Base-by-base conservation (phyloP, 35 echinoderm and acorn worm genomes). In the Heliocidaris erythrogramma region DNA sequence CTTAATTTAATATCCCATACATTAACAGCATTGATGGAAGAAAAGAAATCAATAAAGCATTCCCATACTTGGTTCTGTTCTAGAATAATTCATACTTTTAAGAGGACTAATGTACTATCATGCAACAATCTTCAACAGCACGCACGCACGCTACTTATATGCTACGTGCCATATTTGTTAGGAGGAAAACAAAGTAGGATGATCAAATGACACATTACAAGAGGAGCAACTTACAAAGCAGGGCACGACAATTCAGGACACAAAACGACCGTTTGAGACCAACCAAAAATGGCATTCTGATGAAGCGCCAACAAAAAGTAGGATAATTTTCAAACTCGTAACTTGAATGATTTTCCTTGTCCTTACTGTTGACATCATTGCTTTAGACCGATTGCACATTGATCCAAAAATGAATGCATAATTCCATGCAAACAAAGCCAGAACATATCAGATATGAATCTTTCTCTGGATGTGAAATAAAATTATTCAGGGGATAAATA, bases 1-100 rank as follows among this genome's bases (percentile, higher is more conserved):
- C 91, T 92, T 92, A 92, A 92, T 92, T 92, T 92, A 92, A 92
- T 92, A 50, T 92, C 91, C 91, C 91, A 92, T 92, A 92, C 91
- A 92, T 92, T 92, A 42, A 52, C 49, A 59, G 91, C 49, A 92
- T 92, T 92, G 91, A 92, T 92, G 91, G 91, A 92, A 52, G 91
- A 52, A 92, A 92, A 92, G 48, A 92, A 92, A 59, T 49, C 47
- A 92, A 92, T 92, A 49, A 92, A 92, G 91, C 91, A 13, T 92
- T 92, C 13, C 29, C 91, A 92, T 52, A 89, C 47, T 89, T 89
- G 87, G 21, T 78, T 89, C 87, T 89, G 14, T 89, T 92, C 91
- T 92, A 92, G 91, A 92, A 59, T 92, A 92, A 59, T 92, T 92
- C n/a, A 92, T 92, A 92, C 31, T 32, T 86, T 29, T 92, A 30